Conservation (phyloP, 2,113 vertebrate genomes). For the Urocolius indicus region DNA sequence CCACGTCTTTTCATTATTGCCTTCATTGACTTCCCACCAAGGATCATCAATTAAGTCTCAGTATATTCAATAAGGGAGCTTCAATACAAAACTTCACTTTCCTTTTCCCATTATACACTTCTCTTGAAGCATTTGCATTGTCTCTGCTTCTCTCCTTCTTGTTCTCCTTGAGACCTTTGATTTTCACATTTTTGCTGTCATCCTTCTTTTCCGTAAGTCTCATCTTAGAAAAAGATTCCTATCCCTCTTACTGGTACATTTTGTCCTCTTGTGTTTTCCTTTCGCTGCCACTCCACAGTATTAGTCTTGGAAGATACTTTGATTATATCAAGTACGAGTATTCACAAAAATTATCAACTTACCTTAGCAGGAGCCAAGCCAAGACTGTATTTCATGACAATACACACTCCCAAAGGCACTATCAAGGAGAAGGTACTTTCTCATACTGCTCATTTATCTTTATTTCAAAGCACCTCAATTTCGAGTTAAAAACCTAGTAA, state of each 20-base stretch:
- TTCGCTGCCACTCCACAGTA: fast-evolving
- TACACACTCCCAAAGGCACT: not conserved
- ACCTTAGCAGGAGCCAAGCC: not conserved
- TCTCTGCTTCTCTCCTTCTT: not conserved
- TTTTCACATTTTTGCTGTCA: not conserved
- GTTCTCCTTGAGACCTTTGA: not conserved
- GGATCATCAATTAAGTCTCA: not conserved
- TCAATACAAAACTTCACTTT: not conserved
- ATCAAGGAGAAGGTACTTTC: not conserved
- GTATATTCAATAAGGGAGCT: not conserved
- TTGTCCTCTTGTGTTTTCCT: not conserved
- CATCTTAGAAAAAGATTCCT: not conserved
- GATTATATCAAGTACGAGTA: not conserved
- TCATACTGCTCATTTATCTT: not conserved
- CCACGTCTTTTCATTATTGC: not conserved
- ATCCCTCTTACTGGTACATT: not conserved
- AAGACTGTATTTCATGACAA: not conserved
- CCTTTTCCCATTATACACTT: not conserved
- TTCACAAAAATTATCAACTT: not conserved
- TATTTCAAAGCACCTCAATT: not conserved
- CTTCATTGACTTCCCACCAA: not conserved
- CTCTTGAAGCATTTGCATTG: not conserved
- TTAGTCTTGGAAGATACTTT: not conserved
- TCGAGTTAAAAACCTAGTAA: not conserved
- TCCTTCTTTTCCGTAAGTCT: not conserved